Evolutionary conservation across 2,888 invertebrate genomes (phyloP), one percentile per base, ranked within the genome.

Genomic region (Lacanobia oleracea): DNA sequence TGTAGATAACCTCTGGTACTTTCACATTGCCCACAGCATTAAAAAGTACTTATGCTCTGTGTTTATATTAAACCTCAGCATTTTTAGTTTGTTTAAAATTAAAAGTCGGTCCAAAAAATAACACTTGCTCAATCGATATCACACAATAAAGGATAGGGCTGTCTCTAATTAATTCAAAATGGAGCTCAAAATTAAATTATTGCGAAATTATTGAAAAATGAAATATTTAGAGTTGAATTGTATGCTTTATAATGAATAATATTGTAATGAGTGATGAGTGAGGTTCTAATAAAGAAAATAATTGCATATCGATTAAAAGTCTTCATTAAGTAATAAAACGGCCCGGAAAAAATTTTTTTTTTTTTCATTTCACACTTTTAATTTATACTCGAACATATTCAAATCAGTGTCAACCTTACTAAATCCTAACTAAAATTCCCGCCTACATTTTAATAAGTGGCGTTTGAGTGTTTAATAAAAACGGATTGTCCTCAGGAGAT

Each of bases 371-470:
- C 9, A 21, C 2, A 6, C 2, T 48, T 6, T 16, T 16, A 18
- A 2, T 4, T 9, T 14, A 16, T 23, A 51, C 50, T n/a, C 1
- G 16, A 23, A 9, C 2, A 21, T 40, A 21, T 14, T n/a, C 40
- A 14, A 59, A 40, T n/a, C 18, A 7, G 67, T 77, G 81, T 70
- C 87, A 87, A 70, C 87, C 86, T 61, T 87, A 72, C 73, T 71
- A 79, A 78, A 75, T 65, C 60, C 56, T 72, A 70, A 87, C 75
- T 75, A 72, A 83, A 92, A 92, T 90, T 89, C 88, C 92, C 93
- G 92, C 94, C 93, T 91, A 94, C 93, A 90, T 92, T 93, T 94
- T 93, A 94, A 93, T 94, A 94, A 95, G 94, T 93, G 93, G 88
- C 90, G 87, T 91, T 91, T 91, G 92, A 94, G 94, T 92, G 91